Evolutionary conservation across 2,888 invertebrate genomes (phyloP), one percentile per base, ranked within the genome.

Genomic region (Agonum fuliginosum): DNA sequence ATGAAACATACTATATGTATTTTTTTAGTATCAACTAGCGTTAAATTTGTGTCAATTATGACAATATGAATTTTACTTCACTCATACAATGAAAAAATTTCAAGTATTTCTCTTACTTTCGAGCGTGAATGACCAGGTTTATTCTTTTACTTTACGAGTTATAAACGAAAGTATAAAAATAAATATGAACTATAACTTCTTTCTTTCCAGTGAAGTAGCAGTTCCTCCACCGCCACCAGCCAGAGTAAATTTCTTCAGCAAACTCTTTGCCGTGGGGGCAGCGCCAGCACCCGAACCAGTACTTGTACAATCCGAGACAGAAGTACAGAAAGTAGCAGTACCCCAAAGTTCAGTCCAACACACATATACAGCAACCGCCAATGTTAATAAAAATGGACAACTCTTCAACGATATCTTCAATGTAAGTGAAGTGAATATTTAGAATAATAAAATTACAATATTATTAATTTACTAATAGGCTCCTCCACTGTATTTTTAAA

Each of bases 321-420:
- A 43, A 12, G 69, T 41, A 14, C 65, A 34, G 0, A 65, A 37
- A 65, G 37, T 54, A 3, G 22, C 12, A 8, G 54, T 54, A 10
- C 54, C 58, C 12, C 30, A 27, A 48, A 22, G 0, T 3, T 12
- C 41, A 8, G 43, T 70, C n/a, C 46, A 43, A 6, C 20, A 71
- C 62, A n/a, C 27, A 77, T 79, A 76, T 12, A 69, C 62, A 27
- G 54, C 54, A 12, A 84, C 82, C 78, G 87, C 88, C 0, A 86
- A 87, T n/a, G 87, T 91, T 75, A 74, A 74, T 19, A 74, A 74
- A 22, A 74, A 48, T 46, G 41, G 73, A 37, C 34, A 65, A 19
- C 46, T 74, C 2, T 90, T 91, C 81, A 88, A 89, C 48, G 91
- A 91, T 81, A 90, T 92, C 78, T 91, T 92, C 80, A 91, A 91